Evolutionary conservation across 2,113 vertebrate genomes (phyloP).

Genomic region (Pseudopipra pipra): DNA sequence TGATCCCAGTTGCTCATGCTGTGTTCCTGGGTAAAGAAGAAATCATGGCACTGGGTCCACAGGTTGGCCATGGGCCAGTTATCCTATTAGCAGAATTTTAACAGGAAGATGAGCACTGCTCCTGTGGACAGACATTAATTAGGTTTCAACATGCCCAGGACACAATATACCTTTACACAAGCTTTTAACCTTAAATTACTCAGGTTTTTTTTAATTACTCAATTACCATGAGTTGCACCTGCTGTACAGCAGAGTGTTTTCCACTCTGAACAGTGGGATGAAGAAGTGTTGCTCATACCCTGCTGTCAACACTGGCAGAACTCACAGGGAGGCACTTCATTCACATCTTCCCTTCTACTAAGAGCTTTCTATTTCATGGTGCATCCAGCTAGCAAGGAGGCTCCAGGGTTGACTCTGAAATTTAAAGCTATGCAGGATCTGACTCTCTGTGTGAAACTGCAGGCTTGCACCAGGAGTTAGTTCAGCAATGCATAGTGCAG

Average conservation of each 20-base stretch:
- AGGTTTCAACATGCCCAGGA: not conserved
- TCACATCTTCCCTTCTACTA: not conserved
- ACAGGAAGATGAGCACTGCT: slow-evolving; percentile 9
- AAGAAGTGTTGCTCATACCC: not conserved
- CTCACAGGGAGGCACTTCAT: not conserved
- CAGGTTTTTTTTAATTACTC: not conserved
- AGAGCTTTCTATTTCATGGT: not conserved
- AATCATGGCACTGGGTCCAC: not conserved
- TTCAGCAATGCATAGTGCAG: not conserved
- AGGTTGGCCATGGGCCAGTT: not conserved
- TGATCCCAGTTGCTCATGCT: not conserved
- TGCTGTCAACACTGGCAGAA: not conserved
- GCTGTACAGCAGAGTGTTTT: not conserved
- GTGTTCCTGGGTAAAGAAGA: not conserved
- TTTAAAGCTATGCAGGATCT: not conserved
- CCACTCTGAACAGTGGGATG: not conserved
- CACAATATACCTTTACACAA: not conserved
- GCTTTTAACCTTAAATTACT: not conserved
- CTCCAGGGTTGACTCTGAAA: not conserved
- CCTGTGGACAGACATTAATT: slow-evolving; percentile 29
- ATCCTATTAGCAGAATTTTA: slow-evolving; percentile 11
- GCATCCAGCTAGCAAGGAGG: not conserved
- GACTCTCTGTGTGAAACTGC: not conserved
- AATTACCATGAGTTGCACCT: not conserved
- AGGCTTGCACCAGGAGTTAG: not conserved